phyloP scores from a whole-genome alignment of 2,888 invertebrate species.

The Lithophane semibrunnea region DNA sequence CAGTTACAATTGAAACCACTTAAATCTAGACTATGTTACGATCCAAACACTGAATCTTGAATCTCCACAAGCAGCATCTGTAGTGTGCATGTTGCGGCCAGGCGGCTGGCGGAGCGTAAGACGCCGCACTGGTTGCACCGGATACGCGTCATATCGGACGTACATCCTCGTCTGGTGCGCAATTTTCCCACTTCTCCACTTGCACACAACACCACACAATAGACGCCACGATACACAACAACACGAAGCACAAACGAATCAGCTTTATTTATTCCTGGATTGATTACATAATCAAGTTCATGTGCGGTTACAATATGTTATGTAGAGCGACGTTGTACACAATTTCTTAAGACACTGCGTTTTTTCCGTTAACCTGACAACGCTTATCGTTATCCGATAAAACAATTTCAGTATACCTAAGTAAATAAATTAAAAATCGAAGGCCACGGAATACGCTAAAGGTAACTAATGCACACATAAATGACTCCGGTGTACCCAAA shows the following conservation, averaged over 20 bases:
- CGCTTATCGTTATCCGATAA: conserved; percentile 13
- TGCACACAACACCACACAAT: conserved; percentile 70
- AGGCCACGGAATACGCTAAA: conserved; percentile 42
- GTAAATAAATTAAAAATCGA: conserved; percentile 37
- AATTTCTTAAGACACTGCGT: conserved; percentile 6
- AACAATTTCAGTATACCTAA: conserved; percentile 14
- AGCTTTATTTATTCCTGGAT: conserved; percentile 76
- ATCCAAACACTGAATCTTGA: conserved; percentile 60
- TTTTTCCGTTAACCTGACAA: conserved; percentile 14
- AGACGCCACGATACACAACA: conserved; percentile 71
- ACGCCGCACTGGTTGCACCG: conserved; percentile 71
- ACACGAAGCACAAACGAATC: conserved; percentile 75
- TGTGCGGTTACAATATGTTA: conserved; percentile 59
- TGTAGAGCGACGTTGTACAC: conserved; percentile 24
- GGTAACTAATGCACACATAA: conserved; percentile 24
- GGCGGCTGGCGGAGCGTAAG: conserved; percentile 46
- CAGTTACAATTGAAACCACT: conserved; percentile 66
- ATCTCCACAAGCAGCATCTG: conserved; percentile 62
- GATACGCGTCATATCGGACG: conserved; percentile 86
- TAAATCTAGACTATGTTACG: conserved; percentile 62
- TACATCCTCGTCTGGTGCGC: conserved; percentile 84
- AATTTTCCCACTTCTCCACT: conserved; percentile 83
- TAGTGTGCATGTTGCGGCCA: conserved; percentile 30
- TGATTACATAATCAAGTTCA: conserved; percentile 80
- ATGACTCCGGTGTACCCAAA: conserved; percentile 12